These are phyloP conservation scores for Globodera ellingtonae DNA, from an alignment of 1,140 invertebrate genomes.

Conservation along the genomic window DNA sequence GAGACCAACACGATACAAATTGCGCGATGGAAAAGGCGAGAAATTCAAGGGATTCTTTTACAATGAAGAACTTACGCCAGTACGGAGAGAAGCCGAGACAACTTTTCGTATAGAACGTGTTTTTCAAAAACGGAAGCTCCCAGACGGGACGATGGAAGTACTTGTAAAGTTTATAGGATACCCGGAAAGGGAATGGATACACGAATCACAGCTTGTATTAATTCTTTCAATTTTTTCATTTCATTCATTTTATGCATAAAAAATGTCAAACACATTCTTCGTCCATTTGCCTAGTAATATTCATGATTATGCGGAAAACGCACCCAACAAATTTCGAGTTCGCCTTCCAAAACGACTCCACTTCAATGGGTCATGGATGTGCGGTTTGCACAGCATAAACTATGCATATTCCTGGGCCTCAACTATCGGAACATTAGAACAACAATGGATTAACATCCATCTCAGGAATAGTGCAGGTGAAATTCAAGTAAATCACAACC, in stretches of 20 bases:
- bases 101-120: constrained; percentile 11
- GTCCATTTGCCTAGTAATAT: constrained; percentile 18
- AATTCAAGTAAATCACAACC: neutral
- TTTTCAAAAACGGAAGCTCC: neutral
- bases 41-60: constrained; percentile 13
- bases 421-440: constrained; percentile 8
- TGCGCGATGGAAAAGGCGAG: no score
- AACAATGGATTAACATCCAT: constrained; percentile 20
- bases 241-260: constrained; percentile 8
- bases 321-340: constrained; percentile 12
- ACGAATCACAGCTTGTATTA: constrained; percentile 16
- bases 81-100: constrained; percentile 7
- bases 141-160: constrained; percentile 1
- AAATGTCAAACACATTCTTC: constrained; percentile 24
- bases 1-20: no score
- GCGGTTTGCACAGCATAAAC: constrained; percentile 19
- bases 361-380: constrained; percentile 14
- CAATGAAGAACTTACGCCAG: neutral
- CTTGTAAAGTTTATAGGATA: constrained; percentile 15
- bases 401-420: constrained; percentile 11
- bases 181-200: constrained; percentile 23
- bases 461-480: neutral
- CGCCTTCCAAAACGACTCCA: constrained; percentile 1
- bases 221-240: constrained; percentile 8
- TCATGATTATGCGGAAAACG: constrained; percentile 10